Base-by-base conservation (phyloP, 2,113 vertebrate species). In the Patagioenas fasciata region DNA sequence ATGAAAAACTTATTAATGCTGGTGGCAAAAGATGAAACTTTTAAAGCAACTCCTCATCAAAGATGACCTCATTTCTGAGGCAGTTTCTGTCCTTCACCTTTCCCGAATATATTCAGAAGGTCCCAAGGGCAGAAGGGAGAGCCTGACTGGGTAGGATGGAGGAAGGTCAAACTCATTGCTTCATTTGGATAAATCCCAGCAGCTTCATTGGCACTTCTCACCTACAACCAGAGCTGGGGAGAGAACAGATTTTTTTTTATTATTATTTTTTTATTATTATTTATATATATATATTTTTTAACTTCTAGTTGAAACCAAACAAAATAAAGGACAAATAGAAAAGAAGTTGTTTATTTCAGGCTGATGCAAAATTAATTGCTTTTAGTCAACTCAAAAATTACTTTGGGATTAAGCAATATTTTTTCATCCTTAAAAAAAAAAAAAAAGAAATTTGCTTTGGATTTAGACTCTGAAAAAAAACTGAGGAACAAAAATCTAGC, bases 321-420 rank as follows among this genome's bases (percentile, higher is more conserved):
- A 20, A 64, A 85, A 57, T 20, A 50, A n/a, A 54, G 38, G 26
- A 54, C 14, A 66, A 80, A 53, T 6, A 72, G 12, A 40, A 65
- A 62, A 26, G 3, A 53, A 19, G 5, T n/a, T 2, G 3, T 69
- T 42, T 18, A 34, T 51, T 90, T 90, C 71, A 54, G 28, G 6
- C 13, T 42, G 28, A 54, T 36, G 9, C 17, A 51, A 42, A 86
- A 15, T 72, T 84, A 47, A 32, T 47, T 0, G 0, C 14, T 75
- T 66, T 36, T 13, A 93, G 8, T 28, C 15, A 80, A 15, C 13
- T 78, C 10, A 60, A 42, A 88, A 93, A 92, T 20, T 86, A 53
- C 21, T 89, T 72, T 57, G 29, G 4, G 29, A 92, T 79, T 91
- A 81, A 72, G 53, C 57, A 92, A 17, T 29, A 62, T 51, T 50